Conservation (phyloP, 2,113 vertebrate species). For the Antennarius striatus region DNA sequence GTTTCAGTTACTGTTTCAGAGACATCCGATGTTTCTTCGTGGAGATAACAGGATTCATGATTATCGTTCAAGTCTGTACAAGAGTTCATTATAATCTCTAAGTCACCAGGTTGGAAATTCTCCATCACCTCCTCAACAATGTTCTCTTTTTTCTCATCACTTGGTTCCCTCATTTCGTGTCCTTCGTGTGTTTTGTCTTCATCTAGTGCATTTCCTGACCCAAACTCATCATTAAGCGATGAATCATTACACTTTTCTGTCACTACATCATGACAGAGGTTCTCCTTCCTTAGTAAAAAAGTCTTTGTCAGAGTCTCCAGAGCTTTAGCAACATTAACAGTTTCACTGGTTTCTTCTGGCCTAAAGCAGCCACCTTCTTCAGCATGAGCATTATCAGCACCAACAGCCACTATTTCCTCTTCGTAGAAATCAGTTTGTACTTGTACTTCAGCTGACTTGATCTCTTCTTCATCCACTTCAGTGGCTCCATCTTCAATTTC, state of each 20-base stretch:
- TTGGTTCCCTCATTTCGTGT: conserved; percentile 9
- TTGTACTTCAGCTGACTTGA: conserved; percentile 37
- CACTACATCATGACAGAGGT: conserved; percentile 25
- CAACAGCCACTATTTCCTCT: conserved; percentile 46
- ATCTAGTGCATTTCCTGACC: not conserved
- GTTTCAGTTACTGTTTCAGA: conserved; percentile 6
- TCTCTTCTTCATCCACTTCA: conserved; percentile 23
- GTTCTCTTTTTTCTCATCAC: conserved; percentile 2
- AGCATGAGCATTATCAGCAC: rapidly evolving
- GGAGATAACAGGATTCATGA: not conserved
- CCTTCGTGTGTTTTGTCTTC: conserved; percentile 1
- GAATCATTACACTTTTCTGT: conserved; percentile 22
- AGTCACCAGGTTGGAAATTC: not conserved
- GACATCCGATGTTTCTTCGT: conserved; percentile 1
- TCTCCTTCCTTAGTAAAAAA: conserved; percentile 51
- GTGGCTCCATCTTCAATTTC: conserved; percentile 54
- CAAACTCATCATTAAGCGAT: not conserved
- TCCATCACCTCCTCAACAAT: conserved; percentile 7
- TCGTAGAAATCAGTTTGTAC: conserved; percentile 57
- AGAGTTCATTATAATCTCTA: conserved; percentile 4
- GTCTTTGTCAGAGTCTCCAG: conserved; percentile 65
- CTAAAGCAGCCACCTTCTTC: conserved; percentile 22
- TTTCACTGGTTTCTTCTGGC: conserved; percentile 42
- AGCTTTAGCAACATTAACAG: conserved; percentile 53
- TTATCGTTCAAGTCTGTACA: not conserved